Evolutionary conservation across 2,888 invertebrate genomes (phyloP).

Genomic region (Gymnoscelis rufifasciata): DNA sequence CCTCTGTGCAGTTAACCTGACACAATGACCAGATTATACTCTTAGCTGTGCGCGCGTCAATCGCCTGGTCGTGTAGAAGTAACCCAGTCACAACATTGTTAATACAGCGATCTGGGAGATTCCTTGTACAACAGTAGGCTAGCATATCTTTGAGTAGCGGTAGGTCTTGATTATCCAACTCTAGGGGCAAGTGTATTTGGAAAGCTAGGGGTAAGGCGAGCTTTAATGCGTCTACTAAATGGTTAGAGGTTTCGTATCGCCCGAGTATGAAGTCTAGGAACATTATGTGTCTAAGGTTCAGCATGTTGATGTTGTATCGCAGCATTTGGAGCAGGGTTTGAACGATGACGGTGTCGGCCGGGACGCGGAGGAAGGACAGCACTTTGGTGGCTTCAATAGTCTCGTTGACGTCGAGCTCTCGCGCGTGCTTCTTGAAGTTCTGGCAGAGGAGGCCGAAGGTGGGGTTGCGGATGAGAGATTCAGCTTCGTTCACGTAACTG

Average conservation of each 20-base stretch:
- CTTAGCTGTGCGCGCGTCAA: constrained; percentile 66
- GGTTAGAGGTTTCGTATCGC: constrained; percentile 66
- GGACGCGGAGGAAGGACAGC: constrained; percentile 78
- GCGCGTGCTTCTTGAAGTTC: constrained; percentile 74
- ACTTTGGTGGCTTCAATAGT: constrained; percentile 80
- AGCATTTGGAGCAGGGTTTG: constrained; percentile 82
- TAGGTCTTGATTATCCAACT: constrained; percentile 78
- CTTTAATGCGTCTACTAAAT: constrained; percentile 81
- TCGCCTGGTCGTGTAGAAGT: constrained; percentile 58
- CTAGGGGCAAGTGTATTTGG: constrained; percentile 79
- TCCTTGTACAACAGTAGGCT: constrained; percentile 68
- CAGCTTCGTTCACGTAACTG: constrained; percentile 40
- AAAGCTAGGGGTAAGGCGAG: constrained; percentile 84
- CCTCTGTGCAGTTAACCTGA: constrained; percentile 62
- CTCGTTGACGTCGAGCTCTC: constrained; percentile 73
- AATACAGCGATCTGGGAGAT: constrained; percentile 70
- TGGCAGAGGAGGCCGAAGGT: constrained; percentile 80
- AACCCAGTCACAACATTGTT: constrained; percentile 75
- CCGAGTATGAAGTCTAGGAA: constrained; percentile 80
- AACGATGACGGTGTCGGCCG: constrained; percentile 77
- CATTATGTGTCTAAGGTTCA: constrained; percentile 80
- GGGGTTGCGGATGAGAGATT: constrained; percentile 71
- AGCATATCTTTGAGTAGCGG: constrained; percentile 74
- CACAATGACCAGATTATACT: constrained; percentile 79
- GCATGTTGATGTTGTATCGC: constrained; percentile 78